Percentiles rank a stretch among this genome's conserved stretches.
Evolutionary conservation across 2,888 invertebrate genomes (phyloP).

Genomic region (Caenorhabditis sulstoni): DNA sequence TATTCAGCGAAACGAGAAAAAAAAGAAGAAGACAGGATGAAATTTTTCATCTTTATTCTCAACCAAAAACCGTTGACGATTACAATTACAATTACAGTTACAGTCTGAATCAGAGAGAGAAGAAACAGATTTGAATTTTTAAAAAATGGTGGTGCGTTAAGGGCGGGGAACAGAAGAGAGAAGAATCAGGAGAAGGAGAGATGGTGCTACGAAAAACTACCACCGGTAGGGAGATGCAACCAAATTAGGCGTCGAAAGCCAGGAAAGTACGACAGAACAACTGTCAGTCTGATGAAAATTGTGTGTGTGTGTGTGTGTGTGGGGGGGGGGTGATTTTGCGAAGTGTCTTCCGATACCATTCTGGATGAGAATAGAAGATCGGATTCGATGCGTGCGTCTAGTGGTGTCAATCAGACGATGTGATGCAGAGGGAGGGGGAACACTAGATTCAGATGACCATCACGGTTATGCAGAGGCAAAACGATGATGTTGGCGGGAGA

Average conservation of each 20-base stretch:
- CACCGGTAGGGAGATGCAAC: constrained; percentile 4
- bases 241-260: constrained; percentile 1
- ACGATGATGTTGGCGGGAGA: background rate
- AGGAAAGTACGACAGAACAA: background rate
- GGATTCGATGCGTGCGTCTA: background rate
- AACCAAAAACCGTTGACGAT: no score
- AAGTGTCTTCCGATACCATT: constrained; percentile 15
- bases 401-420: background rate
- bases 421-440: background rate
- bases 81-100: no score
- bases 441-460: constrained; percentile 14
- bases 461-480: background rate
- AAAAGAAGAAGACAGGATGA: no score
- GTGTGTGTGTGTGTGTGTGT: no score
- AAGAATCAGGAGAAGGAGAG: no score
- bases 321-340: constrained; percentile 3
- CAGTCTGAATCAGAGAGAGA: no score
- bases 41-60: no score
- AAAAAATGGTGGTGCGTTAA: no score
- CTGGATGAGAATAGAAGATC: constrained; percentile 7
- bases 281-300: no score
- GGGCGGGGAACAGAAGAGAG: no score
- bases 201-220: background rate
- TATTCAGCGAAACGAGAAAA: no score
- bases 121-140: no score